A percentile compares a stretch with the other conserved stretches of the same genome.
These are phyloP conservation scores for Siderastrea radians DNA, from an alignment of 92 coral and sea anemone genomes.

Conservation along the genomic window DNA sequence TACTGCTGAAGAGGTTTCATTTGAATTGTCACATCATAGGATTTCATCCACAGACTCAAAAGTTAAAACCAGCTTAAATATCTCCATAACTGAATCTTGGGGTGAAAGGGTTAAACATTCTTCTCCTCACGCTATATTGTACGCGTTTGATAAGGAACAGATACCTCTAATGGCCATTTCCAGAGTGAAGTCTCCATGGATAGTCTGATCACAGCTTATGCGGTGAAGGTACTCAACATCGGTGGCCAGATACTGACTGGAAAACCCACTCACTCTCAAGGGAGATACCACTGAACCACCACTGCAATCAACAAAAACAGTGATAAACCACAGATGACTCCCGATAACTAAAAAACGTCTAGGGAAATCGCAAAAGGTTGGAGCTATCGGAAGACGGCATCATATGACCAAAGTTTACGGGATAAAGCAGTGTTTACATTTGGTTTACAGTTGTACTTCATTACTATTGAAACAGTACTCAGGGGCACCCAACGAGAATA, in stretches of 20 bases:
- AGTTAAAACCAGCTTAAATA: too few species aligned
- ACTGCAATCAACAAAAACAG: slow-evolving; percentile 28
- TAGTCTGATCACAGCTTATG: slow-evolving; percentile 76
- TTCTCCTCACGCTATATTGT: background rate
- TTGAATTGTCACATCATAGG: too few species aligned
- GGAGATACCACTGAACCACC: slow-evolving; percentile 84
- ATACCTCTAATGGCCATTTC: slow-evolving; percentile 90
- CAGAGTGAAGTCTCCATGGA: slow-evolving; percentile 90
- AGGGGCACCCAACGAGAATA: too few species aligned
- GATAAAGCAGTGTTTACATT: too few species aligned
- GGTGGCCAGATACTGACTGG: slow-evolving; percentile 88
- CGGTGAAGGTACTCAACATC: slow-evolving; percentile 89
- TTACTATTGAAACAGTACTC: too few species aligned
- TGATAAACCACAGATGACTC: background rate
- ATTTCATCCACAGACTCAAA: too few species aligned
- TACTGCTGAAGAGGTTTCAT: too few species aligned
- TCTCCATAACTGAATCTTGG: too few species aligned
- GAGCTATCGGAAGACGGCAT: too few species aligned
- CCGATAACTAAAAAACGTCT: background rate
- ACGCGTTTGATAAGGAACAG: background rate
- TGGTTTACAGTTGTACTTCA: too few species aligned
- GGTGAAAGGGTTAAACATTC: too few species aligned
- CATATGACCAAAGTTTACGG: too few species aligned
- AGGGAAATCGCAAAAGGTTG: background rate
- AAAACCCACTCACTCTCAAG: slow-evolving; percentile 81